Evolutionary conservation across 2,113 vertebrate genomes (phyloP), one percentile per base, ranked within the genome.

Genomic region (Petaurus breviceps): DNA sequence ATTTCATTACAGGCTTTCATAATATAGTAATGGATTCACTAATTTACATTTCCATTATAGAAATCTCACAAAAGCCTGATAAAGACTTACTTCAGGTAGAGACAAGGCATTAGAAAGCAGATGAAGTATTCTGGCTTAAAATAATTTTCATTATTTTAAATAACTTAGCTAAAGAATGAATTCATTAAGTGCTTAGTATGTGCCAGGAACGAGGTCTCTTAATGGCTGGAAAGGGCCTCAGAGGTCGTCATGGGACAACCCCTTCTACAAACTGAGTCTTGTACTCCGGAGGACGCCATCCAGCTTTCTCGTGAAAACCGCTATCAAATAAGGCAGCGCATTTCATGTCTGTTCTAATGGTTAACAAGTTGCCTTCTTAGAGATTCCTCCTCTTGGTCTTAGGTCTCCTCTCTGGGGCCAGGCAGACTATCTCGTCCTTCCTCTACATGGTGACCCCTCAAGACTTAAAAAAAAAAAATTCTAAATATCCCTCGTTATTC

Each of bases 131-230:
- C 68, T 90, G 22, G 90, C 51, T 57, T 96, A 90, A 8, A 97
- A 94, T 91, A 93, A 25, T 97, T 46, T 61, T 91, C 23, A 57
- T 77, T 68, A 90, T n/a, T 95, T 94, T 89, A 90, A 92, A 95
- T 25, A 90, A 91, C 68, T 43, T 84, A 43, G 19, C 6, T 43
- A 84, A 84, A 84, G 16, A 84, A 84, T 23, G 16, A 16, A 43
- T 84, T 84, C 43, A 84, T 43, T 43, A 43, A 84, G 6, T 43
- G n/a, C 68, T 84, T 84, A 84, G n/a, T 84, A 43, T 84, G 68
- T 43, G n/a, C 19, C 23, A 84, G 37, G n/a, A 84, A 84, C n/a
- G 43, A 84, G 37, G n/a, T 77, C 22, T n/a, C 68, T 77, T 77
- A n/a, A 77, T 77, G 19, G 37, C 43, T 84, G 37, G 68, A 43